Evolutionary conservation across 2,113 vertebrate genomes (phyloP).

Genomic region (Euleptes europaea): DNA sequence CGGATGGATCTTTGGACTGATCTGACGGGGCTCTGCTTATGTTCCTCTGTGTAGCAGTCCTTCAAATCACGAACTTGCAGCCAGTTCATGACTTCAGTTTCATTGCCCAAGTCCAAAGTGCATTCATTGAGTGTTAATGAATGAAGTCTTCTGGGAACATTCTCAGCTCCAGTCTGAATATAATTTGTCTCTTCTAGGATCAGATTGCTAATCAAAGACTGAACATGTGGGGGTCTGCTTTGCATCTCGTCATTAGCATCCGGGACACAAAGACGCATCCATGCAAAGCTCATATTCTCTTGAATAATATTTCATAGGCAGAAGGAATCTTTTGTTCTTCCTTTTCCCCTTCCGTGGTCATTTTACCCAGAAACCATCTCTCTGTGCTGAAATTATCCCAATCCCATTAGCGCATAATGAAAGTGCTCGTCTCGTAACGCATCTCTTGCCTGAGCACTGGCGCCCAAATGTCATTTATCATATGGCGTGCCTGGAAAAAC

Average conservation of each 20-base stretch:
- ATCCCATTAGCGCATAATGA: slow-evolving; percentile 10
- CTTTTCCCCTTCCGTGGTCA: not conserved
- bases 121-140: not conserved
- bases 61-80: too few species aligned
- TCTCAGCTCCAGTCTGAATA: not conserved
- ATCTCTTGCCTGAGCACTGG: not conserved
- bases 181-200: not conserved
- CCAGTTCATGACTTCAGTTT: not conserved
- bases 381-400: not conserved
- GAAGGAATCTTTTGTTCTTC: slow-evolving; percentile 15
- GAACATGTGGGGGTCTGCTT: not conserved
- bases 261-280: not conserved
- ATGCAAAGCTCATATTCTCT: not conserved
- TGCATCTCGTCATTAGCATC: not conserved
- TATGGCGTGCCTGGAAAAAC: not conserved
- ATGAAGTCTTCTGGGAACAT: not conserved
- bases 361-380: fast-evolving
- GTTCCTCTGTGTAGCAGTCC: too few species aligned
- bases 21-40: too few species aligned
- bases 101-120: not conserved
- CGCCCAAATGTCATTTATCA: not conserved
- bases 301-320: fast-evolving
- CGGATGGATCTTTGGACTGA: too few species aligned
- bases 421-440: fast-evolving
- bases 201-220: not conserved